phyloP scores from a whole-genome alignment of 2,797 vertebrate genomes.

The Caiman crocodilus region DNA sequence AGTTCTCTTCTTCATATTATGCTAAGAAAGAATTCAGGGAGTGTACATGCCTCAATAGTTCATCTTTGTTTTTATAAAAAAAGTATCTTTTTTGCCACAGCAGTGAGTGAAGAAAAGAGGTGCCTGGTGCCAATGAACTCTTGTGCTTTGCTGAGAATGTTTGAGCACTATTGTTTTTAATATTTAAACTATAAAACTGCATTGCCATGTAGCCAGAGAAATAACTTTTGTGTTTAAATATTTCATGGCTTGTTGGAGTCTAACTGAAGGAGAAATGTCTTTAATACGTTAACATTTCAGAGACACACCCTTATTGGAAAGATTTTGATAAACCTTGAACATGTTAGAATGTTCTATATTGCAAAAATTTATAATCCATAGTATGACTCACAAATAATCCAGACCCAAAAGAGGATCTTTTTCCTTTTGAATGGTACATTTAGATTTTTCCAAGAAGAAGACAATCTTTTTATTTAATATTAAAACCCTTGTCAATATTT shows the following conservation, averaged over 20 bases:
- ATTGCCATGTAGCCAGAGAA: conserved; percentile 59
- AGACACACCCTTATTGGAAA: conserved; percentile 26
- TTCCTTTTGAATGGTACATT: neutral
- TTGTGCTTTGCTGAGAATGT: conserved; percentile 56
- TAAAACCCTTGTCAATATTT: neutral
- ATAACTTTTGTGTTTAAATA: conserved; percentile 71
- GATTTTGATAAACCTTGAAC: conserved; percentile 43
- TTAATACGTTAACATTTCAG: conserved; percentile 35
- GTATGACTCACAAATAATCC: neutral
- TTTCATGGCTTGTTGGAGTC: conserved; percentile 64
- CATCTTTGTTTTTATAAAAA: conserved; percentile 43
- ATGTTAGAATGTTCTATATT: neutral
- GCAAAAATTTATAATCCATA: neutral
- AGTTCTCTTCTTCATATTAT: neutral
- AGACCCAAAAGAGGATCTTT: neutral
- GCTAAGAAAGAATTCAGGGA: conserved; percentile 26
- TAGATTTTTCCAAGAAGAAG: neutral
- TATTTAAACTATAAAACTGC: conserved; percentile 63
- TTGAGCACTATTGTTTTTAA: conserved; percentile 61
- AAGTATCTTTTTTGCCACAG: conserved; percentile 34
- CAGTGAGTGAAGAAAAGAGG: conserved; percentile 9
- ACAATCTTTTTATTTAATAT: neutral
- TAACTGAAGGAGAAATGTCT: conserved; percentile 50
- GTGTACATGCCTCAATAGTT: conserved; percentile 9
- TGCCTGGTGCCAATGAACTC: conserved; percentile 57